Base-by-base conservation (phyloP, 2,797 vertebrate genomes). In the Labeo calbasu region DNA sequence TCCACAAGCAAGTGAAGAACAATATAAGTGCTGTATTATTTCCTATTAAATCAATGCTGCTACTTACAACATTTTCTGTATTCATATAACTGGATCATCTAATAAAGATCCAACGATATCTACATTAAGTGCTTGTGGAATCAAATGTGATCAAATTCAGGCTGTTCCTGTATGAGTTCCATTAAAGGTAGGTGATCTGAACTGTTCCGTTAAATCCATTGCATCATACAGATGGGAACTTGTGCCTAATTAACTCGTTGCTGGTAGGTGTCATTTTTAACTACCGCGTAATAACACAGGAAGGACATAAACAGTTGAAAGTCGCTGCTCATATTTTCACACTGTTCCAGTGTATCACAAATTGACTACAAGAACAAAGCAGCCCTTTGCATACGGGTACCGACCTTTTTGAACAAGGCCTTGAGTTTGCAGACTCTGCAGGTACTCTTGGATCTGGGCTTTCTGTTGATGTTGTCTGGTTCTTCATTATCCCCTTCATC, bases 381-480 rank as follows among this genome's bases (percentile, higher is more conserved):
- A 36, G 90, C 91, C 82, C 93, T 94, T 86, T 95, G 92, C 83
- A 95, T 88, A 23, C 90, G 91, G 53, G 90, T 93, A 15, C 90
- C 92, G 36, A 94, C 92, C 82, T 92, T 94, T 88, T 91, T 95
- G 77, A 93, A 95, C 71, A 95, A 91, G 51, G 94, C 91, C 89
- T 89, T 93, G 53, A 95, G 88, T 87, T 93, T 94, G 82, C 94
- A 95, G 57, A 94, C 84, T 87, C 87, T 94, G 82, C 94, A 94
- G 28, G 88, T 86, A 51, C 28, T 84, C 78, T 87, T 95, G 2
- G 90, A 84, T 71, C 90, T 91, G 13, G 79, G 61, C 61, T 89
- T 89, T 85, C 77, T 89, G 13, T 84, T 80, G 77, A 84, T 36
- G 28, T 50, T 83, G 17, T 84, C 28, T 2, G 84, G 61, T 8